These are phyloP conservation scores for Eristalis tenax DNA, from an alignment of 2,888 invertebrate genomes.

Conservation along the genomic window DNA sequence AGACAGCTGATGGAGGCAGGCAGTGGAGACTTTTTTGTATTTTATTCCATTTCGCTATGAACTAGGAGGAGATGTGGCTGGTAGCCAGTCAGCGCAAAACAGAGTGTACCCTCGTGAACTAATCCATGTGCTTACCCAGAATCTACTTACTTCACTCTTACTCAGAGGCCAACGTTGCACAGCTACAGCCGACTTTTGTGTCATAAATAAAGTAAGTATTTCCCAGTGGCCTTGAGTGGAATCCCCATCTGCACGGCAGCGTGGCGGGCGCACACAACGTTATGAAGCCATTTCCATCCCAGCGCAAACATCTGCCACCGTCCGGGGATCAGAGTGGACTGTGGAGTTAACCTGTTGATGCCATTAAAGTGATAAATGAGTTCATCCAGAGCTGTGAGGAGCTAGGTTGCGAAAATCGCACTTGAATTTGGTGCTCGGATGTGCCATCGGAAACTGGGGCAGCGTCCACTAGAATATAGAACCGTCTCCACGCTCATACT, in stretches of 20 bases:
- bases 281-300: conserved; percentile 2
- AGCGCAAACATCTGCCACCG: conserved; percentile 42
- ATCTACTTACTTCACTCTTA: too few species aligned
- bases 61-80: too few species aligned
- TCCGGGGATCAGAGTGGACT: too few species aligned
- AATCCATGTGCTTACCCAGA: neutral
- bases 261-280: neutral
- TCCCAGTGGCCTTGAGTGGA: conserved; percentile 41
- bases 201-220: conserved; percentile 65
- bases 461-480: conserved; percentile 34
- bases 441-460: conserved; percentile 25
- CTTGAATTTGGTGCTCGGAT: conserved; percentile 20
- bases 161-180: neutral
- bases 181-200: conserved; percentile 42
- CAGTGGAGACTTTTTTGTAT: too few species aligned
- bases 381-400: conserved; percentile 10
- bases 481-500: conserved; percentile 28
- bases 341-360: conserved; percentile 67
- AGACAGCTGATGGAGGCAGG: neutral
- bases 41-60: too few species aligned
- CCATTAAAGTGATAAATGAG: conserved; percentile 68
- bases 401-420: neutral
- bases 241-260: conserved; percentile 5
- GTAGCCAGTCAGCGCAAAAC: neutral
- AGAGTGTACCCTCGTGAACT: too few species aligned